phyloP scores from a whole-genome alignment of 2,113 vertebrate species.

The Rhinoderma darwinii region DNA sequence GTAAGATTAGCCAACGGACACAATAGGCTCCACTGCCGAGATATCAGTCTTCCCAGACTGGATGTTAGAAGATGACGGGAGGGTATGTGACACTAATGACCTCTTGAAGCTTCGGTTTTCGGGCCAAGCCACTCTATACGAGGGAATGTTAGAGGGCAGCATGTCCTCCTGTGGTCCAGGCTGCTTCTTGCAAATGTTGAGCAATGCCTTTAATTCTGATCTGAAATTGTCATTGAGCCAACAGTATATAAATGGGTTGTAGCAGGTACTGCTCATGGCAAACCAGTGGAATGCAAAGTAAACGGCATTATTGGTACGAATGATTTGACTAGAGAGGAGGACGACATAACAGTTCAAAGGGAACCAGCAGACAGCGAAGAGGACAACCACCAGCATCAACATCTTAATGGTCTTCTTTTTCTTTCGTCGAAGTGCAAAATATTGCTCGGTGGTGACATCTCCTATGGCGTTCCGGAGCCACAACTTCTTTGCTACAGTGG shows the following conservation, averaged over 20 bases:
- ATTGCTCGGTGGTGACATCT: conserved; percentile 86
- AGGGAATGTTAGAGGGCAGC: conserved; percentile 66
- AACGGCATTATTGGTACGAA: conserved; percentile 83
- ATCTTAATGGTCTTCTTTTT: conserved; percentile 90
- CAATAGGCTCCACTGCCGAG: conserved; percentile 81
- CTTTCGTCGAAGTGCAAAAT: conserved; percentile 81
- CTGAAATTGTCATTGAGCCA: conserved; percentile 92
- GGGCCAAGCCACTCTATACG: conserved; percentile 74
- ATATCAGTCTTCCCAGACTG: conserved; percentile 82
- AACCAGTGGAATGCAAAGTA: conserved; percentile 96
- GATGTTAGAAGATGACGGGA: conserved; percentile 70
- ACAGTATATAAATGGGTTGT: conserved; percentile 97
- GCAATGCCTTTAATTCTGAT: conserved; percentile 81
- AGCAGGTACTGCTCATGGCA: conserved; percentile 95
- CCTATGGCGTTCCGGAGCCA: conserved; percentile 88
- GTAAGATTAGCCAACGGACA: conserved; percentile 73
- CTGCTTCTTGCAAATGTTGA: conserved; percentile 78
- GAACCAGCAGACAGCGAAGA: conserved; percentile 93
- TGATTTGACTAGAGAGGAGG: conserved; percentile 88
- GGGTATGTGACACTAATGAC: conserved; percentile 67
- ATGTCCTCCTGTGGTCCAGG: conserved; percentile 58
- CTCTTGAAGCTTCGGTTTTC: conserved; percentile 62
- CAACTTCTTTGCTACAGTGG: conserved; percentile 84
- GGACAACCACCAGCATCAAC: conserved; percentile 88
- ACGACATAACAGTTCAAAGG: conserved; percentile 94